phyloP scores from a whole-genome alignment of 2,113 vertebrate genomes.

The Psettodes erumei region DNA sequence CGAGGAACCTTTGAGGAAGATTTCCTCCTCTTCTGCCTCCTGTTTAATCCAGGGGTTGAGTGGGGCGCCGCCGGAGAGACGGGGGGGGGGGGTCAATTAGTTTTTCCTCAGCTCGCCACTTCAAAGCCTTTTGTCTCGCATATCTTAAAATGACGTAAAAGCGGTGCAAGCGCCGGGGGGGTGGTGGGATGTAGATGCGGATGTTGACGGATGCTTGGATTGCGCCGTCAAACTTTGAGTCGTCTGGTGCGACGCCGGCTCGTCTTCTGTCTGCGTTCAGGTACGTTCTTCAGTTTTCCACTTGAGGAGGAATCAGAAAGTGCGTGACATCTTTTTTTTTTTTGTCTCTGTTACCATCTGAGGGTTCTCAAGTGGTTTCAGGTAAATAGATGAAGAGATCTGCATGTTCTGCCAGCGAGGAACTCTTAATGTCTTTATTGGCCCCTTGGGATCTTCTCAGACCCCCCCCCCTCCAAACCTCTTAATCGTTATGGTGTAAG shows the following conservation, averaged over 20 bases:
- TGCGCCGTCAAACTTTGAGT: conserved; percentile 48
- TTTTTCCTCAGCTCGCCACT: conserved; percentile 23
- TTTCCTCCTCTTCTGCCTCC: neutral
- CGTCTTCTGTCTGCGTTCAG: conserved; percentile 34
- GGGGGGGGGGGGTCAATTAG: conserved; percentile 3
- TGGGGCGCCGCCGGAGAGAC: conserved; percentile 8
- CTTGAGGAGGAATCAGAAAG: neutral
- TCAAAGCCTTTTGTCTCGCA: conserved; percentile 26
- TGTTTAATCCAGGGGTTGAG: conserved; percentile 9
- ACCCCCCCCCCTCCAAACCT: too few species aligned
- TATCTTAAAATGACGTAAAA: conserved; percentile 44
- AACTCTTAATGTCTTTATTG: conserved; percentile 29
- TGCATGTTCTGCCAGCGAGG: neutral
- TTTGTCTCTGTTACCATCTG: neutral
- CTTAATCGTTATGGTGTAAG: neutral
- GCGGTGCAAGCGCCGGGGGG: neutral
- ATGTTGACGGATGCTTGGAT: conserved; percentile 39
- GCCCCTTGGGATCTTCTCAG: conserved; percentile 3
- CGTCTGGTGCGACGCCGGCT: conserved; percentile 10
- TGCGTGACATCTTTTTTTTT: neutral
- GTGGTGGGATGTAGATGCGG: conserved; percentile 16
- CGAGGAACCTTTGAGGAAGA: conserved; percentile 16
- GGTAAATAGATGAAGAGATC: neutral
- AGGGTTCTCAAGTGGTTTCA: neutral
- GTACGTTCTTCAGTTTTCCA: conserved; percentile 54